These are phyloP conservation scores for Condylura cristata DNA, from an alignment of 2,113 vertebrate species.

Conservation along the genomic window DNA sequence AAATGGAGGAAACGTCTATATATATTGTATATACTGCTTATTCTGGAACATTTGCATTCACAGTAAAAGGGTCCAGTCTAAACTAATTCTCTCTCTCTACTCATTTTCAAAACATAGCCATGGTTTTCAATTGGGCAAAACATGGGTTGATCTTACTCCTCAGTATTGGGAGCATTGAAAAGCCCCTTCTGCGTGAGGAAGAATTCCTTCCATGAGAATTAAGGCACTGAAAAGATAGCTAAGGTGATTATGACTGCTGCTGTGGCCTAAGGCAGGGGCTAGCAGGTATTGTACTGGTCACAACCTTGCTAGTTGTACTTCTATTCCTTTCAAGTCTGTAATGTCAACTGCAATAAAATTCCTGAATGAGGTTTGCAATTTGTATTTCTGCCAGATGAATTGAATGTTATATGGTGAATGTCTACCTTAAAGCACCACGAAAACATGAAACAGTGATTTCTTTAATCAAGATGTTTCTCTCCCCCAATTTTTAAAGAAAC, in stretches of 20 bases:
- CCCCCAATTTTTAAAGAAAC: neutral
- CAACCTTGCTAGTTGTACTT: neutral
- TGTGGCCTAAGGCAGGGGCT: neutral
- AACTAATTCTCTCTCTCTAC: neutral
- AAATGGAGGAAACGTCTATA: constrained; percentile 6
- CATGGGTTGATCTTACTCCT: neutral
- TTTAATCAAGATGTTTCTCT: neutral
- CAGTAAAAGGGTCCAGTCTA: neutral
- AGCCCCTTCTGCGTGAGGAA: neutral
- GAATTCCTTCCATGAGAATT: neutral
- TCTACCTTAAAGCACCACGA: neutral
- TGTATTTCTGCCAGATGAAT: neutral
- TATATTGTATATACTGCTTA: neutral
- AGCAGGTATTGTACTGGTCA: neutral
- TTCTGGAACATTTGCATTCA: neutral
- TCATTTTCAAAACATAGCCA: constrained; percentile 12
- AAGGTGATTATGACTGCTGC: neutral
- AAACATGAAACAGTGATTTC: neutral
- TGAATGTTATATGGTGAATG: neutral
- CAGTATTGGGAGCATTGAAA: neutral
- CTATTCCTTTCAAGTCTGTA: neutral
- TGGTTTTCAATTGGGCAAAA: neutral
- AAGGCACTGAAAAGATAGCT: neutral
- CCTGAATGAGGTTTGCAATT: neutral
- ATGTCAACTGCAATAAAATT: neutral